Conservation (phyloP, 2,797 vertebrate species). For the Pelobates cultripes region DNA sequence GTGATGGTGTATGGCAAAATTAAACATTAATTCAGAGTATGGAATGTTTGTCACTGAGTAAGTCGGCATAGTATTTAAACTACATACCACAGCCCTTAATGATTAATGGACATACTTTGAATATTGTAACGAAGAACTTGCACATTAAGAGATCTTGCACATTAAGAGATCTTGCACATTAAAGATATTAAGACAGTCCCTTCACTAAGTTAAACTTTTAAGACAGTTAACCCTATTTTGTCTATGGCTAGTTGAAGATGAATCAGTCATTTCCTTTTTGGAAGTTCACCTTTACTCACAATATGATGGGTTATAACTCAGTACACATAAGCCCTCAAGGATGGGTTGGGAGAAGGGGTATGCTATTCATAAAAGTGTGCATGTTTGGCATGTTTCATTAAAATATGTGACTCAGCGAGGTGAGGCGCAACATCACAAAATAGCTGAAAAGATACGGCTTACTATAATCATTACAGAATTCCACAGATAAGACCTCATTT, state of each 20-base stretch:
- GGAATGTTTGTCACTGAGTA: not conserved
- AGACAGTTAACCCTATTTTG: no score
- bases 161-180: not conserved
- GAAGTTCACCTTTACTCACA: slow-evolving; percentile 22
- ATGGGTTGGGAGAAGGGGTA: slow-evolving; percentile 35
- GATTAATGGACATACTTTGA: not conserved
- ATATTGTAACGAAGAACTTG: not conserved
- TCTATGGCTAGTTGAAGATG: not conserved
- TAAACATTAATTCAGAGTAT: not conserved
- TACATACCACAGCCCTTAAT: not conserved
- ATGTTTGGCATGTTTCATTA: slow-evolving; percentile 30
- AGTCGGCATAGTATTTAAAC: not conserved
- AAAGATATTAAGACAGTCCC: no score
- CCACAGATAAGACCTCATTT: no score
- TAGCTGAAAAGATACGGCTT: not conserved
- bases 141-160: not conserved
- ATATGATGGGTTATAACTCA: not conserved
- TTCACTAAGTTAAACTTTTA: no score
- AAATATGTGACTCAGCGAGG: slow-evolving; percentile 39
- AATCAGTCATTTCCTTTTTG: not conserved
- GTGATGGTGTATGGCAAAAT: not conserved
- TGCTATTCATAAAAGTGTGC: slow-evolving; percentile 7
- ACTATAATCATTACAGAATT: not conserved
- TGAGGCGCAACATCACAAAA: slow-evolving; percentile 35
- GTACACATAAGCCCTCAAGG: slow-evolving; percentile 24